Base-by-base conservation (phyloP, 2,888 invertebrate species). In the Campoletis raptor region DNA sequence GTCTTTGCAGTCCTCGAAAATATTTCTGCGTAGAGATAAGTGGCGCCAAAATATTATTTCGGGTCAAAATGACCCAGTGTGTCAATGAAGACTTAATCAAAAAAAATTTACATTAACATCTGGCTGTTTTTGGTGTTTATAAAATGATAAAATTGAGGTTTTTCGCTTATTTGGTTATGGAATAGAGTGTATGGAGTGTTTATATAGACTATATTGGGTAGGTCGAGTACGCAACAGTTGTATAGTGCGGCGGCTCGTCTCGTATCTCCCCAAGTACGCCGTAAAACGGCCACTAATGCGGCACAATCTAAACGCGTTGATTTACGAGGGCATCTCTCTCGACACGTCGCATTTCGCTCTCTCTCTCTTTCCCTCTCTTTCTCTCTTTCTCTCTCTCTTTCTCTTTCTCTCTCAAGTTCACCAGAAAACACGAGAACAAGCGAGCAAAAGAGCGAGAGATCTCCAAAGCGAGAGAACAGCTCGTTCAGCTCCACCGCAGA, bases 241-340 rank as follows among this genome's bases (percentile, higher is more conserved):
- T 76, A 72, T 80, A 72, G 81, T 81, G 77, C 57, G 81, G 73
- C 81, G 81, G 76, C 77, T 83, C 86, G 83, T 83, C 87, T 87
- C 89, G 87, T 91, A 90, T 91, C 90, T 90, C 89, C 88, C 90
- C 89, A 90, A 92, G 91, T 91, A 90, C 91, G 91, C 91, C 92
- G 91, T 93, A 93, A 93, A 92, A 92, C 90, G 90, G 91, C 89
- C 90, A 91, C 92, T 93, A 93, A 93, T 93, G 91, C 90, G 91
- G 91, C 91, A 92, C 91, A 92, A 93, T 93, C 93, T 92, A 92
- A 92, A 91, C 92, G 91, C 90, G 86, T 90, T 92, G 93, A 93
- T 93, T 92, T 92, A 93, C 92, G 92, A 92, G 91, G 90, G 90
- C 91, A 92, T 92, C 91, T 92, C 83, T 83, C 81, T 85, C 85